These are phyloP conservation scores for Gastrophryne carolinensis DNA, from an alignment of 2,797 vertebrate species.

Conservation along the genomic window DNA sequence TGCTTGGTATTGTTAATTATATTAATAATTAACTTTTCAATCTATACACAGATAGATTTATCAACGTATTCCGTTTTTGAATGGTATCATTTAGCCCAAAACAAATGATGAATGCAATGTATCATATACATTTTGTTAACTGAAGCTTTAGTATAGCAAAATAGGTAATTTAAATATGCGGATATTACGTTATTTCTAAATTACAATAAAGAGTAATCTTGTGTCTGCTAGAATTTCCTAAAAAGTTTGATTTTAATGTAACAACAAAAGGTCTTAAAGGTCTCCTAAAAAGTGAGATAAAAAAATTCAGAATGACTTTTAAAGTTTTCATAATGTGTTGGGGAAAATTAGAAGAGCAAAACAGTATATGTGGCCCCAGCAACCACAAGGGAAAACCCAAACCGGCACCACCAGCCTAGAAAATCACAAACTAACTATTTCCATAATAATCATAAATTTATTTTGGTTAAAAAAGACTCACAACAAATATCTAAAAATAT, in stretches of 20 bases:
- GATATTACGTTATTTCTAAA: not conserved
- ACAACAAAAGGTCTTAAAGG: no score
- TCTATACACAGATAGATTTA: not conserved
- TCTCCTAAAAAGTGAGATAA: no score
- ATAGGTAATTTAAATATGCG: not conserved
- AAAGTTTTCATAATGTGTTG: no score
- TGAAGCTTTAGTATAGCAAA: not conserved
- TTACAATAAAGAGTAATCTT: not conserved
- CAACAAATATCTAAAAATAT: no score
- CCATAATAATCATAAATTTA: no score
- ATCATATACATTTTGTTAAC: not conserved
- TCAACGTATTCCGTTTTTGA: not conserved
- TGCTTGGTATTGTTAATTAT: slow-evolving; percentile 73
- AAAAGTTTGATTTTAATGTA: not conserved
- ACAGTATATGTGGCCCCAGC: no score
- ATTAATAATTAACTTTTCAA: slow-evolving; percentile 5
- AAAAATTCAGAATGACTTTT: no score
- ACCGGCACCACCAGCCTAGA: no score
- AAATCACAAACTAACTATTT: no score
- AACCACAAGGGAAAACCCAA: no score
- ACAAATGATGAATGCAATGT: not conserved
- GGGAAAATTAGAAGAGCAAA: no score
- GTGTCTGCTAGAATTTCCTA: not conserved
- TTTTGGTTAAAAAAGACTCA: no score
- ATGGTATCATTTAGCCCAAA: not conserved